Percentiles rank a stretch among this genome's conserved stretches.
Evolutionary conservation across 1,140 invertebrate species (phyloP).

Genomic region (Drosophila eugracilis): DNA sequence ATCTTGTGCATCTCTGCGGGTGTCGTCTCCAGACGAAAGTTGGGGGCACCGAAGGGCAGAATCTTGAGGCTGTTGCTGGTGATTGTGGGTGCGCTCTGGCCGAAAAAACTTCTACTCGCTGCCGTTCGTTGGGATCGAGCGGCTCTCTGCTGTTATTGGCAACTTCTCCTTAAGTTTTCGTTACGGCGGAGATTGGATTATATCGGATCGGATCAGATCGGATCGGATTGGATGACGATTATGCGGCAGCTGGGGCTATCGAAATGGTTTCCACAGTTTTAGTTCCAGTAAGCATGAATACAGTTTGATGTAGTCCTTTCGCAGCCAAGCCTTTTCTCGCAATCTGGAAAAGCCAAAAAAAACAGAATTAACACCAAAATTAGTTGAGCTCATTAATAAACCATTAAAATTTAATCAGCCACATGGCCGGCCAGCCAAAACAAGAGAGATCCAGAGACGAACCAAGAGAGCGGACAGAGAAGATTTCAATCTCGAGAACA

Average conservation of each 20-base stretch:
- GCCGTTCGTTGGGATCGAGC: conserved; percentile 1
- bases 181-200: neutral
- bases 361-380: conserved; percentile 14
- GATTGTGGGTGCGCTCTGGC: conserved; percentile 45
- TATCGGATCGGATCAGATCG: conserved; percentile 4
- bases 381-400: conserved; percentile 51
- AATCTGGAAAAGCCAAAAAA: conserved; percentile 37
- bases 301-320: conserved; percentile 11
- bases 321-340: conserved; percentile 13
- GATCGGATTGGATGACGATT: conserved; percentile 13
- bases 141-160: neutral
- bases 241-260: conserved; percentile 25
- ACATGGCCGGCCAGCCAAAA: conserved; percentile 33
- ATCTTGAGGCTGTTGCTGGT: conserved; percentile 78
- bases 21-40: conserved; percentile 83
- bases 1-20: conserved; percentile 82
- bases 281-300: conserved; percentile 42
- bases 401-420: conserved; percentile 57
- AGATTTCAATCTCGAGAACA: conserved; percentile 22
- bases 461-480: conserved; percentile 6
- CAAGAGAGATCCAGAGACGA: too few species aligned
- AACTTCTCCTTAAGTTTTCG: neutral
- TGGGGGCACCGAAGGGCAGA: conserved; percentile 82
- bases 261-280: conserved; percentile 9
- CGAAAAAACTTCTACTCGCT: conserved; percentile 23